Conservation (phyloP, 2,888 invertebrate species). For the Sphecodes monilicornis region DNA sequence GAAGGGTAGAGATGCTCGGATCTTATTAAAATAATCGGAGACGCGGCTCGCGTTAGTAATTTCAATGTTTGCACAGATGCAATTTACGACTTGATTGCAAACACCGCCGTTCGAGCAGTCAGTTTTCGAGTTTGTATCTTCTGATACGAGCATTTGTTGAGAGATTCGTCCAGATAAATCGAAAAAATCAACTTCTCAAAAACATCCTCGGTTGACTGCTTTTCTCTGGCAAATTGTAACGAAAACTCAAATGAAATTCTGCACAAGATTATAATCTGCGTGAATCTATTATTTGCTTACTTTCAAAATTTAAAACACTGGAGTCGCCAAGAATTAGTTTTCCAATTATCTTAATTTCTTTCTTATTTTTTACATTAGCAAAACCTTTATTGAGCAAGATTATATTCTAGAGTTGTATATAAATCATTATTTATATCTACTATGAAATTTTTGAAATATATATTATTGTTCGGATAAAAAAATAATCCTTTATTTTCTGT, state of each 20-base stretch:
- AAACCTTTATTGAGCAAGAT: not conserved
- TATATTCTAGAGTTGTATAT: not conserved
- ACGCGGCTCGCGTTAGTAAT: constrained; percentile 23
- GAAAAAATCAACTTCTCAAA: not conserved
- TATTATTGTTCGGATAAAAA: no score
- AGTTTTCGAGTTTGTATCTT: not conserved
- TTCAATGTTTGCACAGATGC: constrained; percentile 45
- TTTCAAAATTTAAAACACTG: not conserved
- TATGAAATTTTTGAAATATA: no score
- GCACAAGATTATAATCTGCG: not conserved
- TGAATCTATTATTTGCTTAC: not conserved
- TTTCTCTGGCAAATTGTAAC: not conserved
- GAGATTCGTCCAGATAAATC: not conserved
- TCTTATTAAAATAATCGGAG: constrained; percentile 35
- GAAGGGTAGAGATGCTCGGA: not conserved
- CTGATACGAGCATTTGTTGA: not conserved
- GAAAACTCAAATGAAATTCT: not conserved
- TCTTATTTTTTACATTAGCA: not conserved
- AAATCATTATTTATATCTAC: no score
- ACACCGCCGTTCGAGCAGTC: not conserved
- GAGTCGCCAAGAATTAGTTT: not conserved
- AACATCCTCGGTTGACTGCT: not conserved
- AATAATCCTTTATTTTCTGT: not conserved
- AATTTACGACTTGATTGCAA: constrained; percentile 35
- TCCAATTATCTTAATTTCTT: not conserved